Percentiles rank a stretch among this genome's conserved stretches.
phyloP scores from a whole-genome alignment of 2,797 vertebrate genomes.

The Odontamblyopus lacepedii region DNA sequence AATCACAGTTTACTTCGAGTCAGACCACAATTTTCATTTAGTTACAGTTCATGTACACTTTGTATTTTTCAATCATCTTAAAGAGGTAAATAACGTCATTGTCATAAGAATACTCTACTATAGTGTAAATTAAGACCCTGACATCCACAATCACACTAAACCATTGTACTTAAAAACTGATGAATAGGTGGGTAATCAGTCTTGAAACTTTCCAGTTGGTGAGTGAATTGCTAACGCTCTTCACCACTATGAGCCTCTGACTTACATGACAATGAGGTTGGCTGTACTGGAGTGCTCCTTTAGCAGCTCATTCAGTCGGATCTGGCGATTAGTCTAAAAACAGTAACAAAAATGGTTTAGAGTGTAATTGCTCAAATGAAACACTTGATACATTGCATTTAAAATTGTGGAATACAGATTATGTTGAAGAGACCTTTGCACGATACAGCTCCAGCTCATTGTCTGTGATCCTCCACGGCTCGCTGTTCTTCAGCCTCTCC shows the following conservation, averaged over 20 bases:
- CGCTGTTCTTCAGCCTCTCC: conserved; percentile 93
- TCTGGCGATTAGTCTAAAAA: conserved; percentile 91
- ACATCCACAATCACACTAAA: background rate
- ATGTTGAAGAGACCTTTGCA: conserved; percentile 85
- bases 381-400: background rate
- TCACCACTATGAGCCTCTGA: conserved; percentile 18
- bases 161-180: background rate
- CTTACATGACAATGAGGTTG: conserved; percentile 99
- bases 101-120: too few species aligned
- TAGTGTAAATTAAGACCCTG: too few species aligned
- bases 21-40: too few species aligned
- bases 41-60: too few species aligned
- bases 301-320: conserved; percentile 94
- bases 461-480: conserved; percentile 97
- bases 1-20: too few species aligned
- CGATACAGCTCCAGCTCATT: conserved; percentile 97
- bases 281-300: conserved; percentile 94
- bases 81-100: too few species aligned
- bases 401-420: background rate
- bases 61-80: too few species aligned
- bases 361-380: background rate
- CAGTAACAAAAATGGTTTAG: conserved; percentile 1
- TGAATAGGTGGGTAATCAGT: background rate
- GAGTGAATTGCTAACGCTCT: background rate
- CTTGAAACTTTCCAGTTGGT: background rate